Conservation (phyloP, 2,113 vertebrate genomes). For the Empidonax traillii region DNA sequence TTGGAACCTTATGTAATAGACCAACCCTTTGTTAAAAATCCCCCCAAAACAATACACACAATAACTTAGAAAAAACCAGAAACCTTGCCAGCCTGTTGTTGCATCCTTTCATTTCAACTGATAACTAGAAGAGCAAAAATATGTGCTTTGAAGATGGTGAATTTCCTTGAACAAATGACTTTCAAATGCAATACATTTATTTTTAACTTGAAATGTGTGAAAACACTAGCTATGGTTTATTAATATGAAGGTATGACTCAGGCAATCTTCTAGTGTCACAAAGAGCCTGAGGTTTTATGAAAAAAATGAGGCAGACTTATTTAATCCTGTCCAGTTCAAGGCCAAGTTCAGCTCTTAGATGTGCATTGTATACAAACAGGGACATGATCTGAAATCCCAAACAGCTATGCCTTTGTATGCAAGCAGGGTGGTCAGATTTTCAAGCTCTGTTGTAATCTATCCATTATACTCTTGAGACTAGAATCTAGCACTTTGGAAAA, state of each 20-base stretch:
- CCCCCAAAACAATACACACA: not conserved
- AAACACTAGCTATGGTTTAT: not conserved
- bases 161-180: constrained; percentile 13
- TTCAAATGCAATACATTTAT: not conserved
- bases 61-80: not conserved
- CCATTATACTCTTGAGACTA: not conserved
- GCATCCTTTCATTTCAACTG: not conserved
- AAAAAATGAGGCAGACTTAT: not conserved
- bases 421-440: not conserved
- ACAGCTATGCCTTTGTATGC: not conserved
- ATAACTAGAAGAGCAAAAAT: not conserved
- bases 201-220: constrained; percentile 36
- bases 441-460: not conserved
- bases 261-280: not conserved
- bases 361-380: not conserved
- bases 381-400: not conserved
- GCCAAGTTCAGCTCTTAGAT: not conserved
- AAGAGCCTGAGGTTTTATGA: not conserved
- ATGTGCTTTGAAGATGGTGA: not conserved
- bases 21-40: not conserved
- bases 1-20: not conserved
- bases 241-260: constrained; percentile 35
- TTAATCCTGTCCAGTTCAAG: constrained; percentile 23
- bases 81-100: not conserved
- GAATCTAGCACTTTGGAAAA: not conserved